Percentiles rank a stretch among this genome's conserved stretches.
These are phyloP conservation scores for Ammodramus savannarum DNA, from an alignment of 2,113 vertebrate genomes.

Conservation along the genomic window DNA sequence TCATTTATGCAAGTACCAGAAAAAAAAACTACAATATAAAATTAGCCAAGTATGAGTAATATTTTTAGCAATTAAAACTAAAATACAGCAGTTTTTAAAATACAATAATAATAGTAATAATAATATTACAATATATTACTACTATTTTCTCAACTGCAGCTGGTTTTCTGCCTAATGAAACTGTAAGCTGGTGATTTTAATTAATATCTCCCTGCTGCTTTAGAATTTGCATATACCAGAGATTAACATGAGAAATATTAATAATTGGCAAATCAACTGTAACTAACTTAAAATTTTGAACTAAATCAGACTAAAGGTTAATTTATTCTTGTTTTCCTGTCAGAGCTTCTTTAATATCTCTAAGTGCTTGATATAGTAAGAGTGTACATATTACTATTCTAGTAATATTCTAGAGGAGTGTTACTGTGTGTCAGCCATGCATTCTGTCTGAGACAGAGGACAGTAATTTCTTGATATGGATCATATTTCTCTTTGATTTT, in stretches of 20 bases:
- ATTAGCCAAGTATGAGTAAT: not conserved
- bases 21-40: rapidly evolving
- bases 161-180: not conserved
- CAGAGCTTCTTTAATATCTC: not conserved
- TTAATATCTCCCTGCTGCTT: not conserved
- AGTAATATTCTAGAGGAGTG: not conserved
- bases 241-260: not conserved
- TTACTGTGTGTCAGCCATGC: not conserved
- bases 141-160: not conserved
- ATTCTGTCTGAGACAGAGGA: not conserved
- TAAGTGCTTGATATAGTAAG: not conserved
- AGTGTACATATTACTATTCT: not conserved
- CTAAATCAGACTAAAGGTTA: not conserved
- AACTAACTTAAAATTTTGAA: not conserved
- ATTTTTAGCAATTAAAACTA: not conserved
- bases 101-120: not conserved
- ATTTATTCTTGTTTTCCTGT: not conserved
- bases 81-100: not conserved
- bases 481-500: not conserved
- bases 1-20: not conserved
- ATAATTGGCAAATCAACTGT: not conserved
- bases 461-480: not conserved
- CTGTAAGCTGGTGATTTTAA: not conserved
- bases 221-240: not conserved
- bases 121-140: not conserved